Evolutionary conservation across 2,113 vertebrate species (phyloP).

Genomic region (Noctilio leporinus): DNA sequence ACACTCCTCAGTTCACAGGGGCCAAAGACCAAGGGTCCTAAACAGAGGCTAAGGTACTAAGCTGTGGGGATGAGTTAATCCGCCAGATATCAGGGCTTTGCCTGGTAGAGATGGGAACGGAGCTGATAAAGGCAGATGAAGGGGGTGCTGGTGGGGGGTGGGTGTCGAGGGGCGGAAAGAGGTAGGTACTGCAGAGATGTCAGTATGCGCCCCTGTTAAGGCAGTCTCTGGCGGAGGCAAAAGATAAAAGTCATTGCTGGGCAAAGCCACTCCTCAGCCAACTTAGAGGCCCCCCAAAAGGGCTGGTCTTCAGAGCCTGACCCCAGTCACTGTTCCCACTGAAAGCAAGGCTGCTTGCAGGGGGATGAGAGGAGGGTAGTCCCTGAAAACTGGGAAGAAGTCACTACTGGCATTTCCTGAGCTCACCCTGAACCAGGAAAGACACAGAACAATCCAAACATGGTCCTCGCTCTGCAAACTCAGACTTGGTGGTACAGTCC

Average conservation of each 20-base stretch:
- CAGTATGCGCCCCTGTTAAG: not conserved
- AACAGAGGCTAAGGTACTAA: slow-evolving; percentile 29
- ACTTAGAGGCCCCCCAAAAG: not conserved
- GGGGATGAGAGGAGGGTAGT: not conserved
- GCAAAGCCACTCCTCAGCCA: not conserved
- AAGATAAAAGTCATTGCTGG: not conserved
- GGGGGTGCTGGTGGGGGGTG: not conserved
- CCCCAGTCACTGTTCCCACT: not conserved
- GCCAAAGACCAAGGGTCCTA: slow-evolving; percentile 28
- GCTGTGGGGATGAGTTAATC: slow-evolving; percentile 8
- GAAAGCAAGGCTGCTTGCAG: not conserved
- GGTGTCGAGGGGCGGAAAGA: not conserved
- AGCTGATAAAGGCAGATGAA: slow-evolving; percentile 37
- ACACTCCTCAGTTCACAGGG: not conserved
- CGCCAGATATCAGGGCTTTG: slow-evolving; percentile 2
- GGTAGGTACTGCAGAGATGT: not conserved
- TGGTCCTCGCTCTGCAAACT: not conserved
- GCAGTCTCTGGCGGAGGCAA: not conserved
- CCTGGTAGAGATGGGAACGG: not conserved
- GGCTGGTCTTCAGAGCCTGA: not conserved
- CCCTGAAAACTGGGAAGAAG: not conserved
- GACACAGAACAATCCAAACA: not conserved
- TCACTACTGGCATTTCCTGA: not conserved
- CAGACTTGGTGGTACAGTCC: not conserved
- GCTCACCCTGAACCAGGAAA: not conserved